Conservation (phyloP, 2,888 invertebrate genomes). For the Trachelus tabidus region DNA sequence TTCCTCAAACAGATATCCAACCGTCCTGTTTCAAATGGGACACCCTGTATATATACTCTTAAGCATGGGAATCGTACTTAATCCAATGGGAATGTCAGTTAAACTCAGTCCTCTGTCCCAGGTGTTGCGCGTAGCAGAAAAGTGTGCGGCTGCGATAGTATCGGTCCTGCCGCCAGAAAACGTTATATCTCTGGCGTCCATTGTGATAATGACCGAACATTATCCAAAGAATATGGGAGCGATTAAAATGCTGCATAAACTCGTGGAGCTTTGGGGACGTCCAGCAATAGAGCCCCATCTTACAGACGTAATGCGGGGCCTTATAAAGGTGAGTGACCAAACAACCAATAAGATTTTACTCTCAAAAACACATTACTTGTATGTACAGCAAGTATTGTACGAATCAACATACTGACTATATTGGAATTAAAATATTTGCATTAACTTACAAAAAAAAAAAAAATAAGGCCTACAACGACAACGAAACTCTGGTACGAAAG, state of each 20-base stretch:
- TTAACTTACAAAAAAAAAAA: background rate
- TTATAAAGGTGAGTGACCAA: slow-evolving; percentile 76
- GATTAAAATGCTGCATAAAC: slow-evolving; percentile 89
- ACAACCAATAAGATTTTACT: background rate
- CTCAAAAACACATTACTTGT: background rate
- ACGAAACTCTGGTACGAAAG: slow-evolving; percentile 92
- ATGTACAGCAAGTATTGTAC: background rate
- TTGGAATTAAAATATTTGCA: slow-evolving; percentile 35
- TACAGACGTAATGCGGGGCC: slow-evolving; percentile 85
- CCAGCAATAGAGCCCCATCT: slow-evolving; percentile 82
- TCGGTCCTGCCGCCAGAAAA: slow-evolving; percentile 84
- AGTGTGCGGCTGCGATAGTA: slow-evolving; percentile 82
- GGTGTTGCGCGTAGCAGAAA: slow-evolving; percentile 88
- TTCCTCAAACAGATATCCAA: no score
- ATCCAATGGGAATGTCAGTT: slow-evolving; percentile 2
- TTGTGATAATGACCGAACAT: slow-evolving; percentile 88
- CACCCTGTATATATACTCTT: background rate
- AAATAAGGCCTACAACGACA: slow-evolving; percentile 86
- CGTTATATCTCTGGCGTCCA: slow-evolving; percentile 80
- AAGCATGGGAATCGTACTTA: background rate
- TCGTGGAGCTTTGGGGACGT: slow-evolving; percentile 80
- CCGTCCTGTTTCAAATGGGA: no score
- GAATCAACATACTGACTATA: background rate
- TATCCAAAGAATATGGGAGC: slow-evolving; percentile 92
- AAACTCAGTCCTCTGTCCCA: slow-evolving; percentile 50